Evolutionary conservation across 2,888 invertebrate species (phyloP).

Genomic region (Ferrisia virgata): DNA sequence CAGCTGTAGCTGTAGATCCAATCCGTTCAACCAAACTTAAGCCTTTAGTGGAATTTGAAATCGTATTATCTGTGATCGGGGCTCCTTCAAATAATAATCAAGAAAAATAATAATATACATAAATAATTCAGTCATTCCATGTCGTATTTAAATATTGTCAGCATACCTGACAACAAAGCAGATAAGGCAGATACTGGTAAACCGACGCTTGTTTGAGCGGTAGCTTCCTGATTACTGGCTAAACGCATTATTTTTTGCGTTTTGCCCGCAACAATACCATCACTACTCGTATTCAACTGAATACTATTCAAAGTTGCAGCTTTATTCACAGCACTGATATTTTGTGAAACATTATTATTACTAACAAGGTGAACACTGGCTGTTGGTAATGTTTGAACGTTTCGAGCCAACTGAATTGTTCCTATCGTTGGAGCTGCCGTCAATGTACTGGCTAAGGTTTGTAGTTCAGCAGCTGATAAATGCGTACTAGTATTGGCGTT

Average conservation of each 20-base stretch:
- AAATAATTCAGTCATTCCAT: neutral
- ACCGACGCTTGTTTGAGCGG: conserved; percentile 54
- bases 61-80: conserved; percentile 16
- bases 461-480: conserved; percentile 43
- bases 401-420: conserved; percentile 36
- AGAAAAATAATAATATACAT: neutral
- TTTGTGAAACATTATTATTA: conserved; percentile 18
- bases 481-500: neutral
- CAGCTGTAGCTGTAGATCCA: neutral
- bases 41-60: conserved; percentile 11
- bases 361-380: conserved; percentile 40
- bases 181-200: conserved; percentile 61
- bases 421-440: conserved; percentile 45
- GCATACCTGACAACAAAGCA: conserved; percentile 59
- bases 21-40: conserved; percentile 35
- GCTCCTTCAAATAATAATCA: neutral
- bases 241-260: conserved; percentile 38
- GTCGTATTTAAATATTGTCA: neutral
- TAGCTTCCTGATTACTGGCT: conserved; percentile 16
- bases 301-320: conserved; percentile 33
- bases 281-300: conserved; percentile 20
- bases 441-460: conserved; percentile 46
- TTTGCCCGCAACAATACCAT: conserved; percentile 3
- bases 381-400: conserved; percentile 39
- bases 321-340: conserved; percentile 3